Percentiles rank a stretch among this genome's conserved stretches.
phyloP scores from a whole-genome alignment of 2,888 invertebrate genomes.

The Oscheius sp. region DNA sequence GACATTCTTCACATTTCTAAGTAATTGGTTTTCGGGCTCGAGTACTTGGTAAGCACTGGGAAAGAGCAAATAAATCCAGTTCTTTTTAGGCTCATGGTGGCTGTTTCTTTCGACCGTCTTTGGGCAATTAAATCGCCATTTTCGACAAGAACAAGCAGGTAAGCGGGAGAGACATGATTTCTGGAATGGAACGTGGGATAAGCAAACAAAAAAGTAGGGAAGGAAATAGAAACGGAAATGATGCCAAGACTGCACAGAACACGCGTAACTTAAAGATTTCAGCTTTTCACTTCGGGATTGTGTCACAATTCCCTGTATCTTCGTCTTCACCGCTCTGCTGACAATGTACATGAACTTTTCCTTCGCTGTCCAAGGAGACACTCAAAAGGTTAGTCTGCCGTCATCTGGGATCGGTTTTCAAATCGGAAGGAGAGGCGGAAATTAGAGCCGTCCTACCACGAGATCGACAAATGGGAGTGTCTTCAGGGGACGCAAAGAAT shows the following conservation, averaged over 20 bases:
- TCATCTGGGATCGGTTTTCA: slow-evolving; percentile 7
- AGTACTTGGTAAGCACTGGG: slow-evolving; percentile 53
- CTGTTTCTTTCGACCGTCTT: slow-evolving; percentile 60
- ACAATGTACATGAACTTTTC: slow-evolving; percentile 57
- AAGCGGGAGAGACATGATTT: not conserved
- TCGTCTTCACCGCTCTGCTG: slow-evolving; percentile 42
- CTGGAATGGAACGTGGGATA: not conserved
- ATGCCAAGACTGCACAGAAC: not conserved
- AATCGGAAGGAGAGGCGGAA: not conserved
- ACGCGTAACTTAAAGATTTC: not conserved
- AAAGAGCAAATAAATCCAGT: not conserved
- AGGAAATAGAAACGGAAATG: not conserved
- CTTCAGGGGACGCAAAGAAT: slow-evolving; percentile 36
- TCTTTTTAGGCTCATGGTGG: slow-evolving; percentile 57
- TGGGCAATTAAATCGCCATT: slow-evolving; percentile 64
- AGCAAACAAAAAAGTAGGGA: not conserved
- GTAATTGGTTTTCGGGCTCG: slow-evolving; percentile 57
- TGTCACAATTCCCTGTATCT: slow-evolving; percentile 45
- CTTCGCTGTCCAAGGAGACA: slow-evolving; percentile 28
- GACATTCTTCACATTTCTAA: slow-evolving; percentile 52
- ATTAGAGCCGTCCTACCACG: not conserved
- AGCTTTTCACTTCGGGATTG: slow-evolving; percentile 39
- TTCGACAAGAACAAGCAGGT: slow-evolving; percentile 48
- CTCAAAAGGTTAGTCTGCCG: slow-evolving; percentile 27
- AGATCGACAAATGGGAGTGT: not conserved